Conservation (phyloP, 2,113 vertebrate species). For the Chloebia gouldiae region DNA sequence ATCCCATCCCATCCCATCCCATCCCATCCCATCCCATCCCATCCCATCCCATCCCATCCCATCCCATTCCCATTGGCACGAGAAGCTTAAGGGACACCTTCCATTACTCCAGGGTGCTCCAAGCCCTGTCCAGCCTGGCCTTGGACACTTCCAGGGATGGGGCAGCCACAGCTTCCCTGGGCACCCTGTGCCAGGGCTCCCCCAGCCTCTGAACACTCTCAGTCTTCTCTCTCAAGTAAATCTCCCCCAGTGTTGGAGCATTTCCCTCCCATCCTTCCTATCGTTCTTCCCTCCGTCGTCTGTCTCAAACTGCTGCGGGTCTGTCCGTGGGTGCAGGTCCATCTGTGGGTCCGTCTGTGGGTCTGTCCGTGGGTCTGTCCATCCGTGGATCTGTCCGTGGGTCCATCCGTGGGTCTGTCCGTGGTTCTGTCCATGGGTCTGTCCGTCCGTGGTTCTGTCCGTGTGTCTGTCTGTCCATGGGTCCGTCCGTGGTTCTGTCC, state of each 20-base stretch:
- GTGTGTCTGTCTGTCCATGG: not conserved
- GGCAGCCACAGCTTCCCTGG: not conserved
- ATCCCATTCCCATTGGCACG: rapidly evolving
- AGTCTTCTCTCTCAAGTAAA: not conserved
- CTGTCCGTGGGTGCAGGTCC: not conserved
- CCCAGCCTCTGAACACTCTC: not conserved
- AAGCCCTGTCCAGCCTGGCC: not conserved
- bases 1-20: no score
- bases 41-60: no score
- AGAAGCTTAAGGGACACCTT: not conserved
- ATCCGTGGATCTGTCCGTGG: no score
- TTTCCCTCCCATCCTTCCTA: not conserved
- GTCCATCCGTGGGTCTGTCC: no score
- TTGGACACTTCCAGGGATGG: not conserved
- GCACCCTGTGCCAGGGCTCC: rapidly evolving
- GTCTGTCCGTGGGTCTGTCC: not conserved
- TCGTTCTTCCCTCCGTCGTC: not conserved
- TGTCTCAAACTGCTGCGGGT: not conserved
- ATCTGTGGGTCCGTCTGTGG: not conserved
- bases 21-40: no score
- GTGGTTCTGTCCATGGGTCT: not conserved
- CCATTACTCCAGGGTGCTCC: not conserved
- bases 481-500: not conserved
- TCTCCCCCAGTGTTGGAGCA: not conserved
- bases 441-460: not conserved